phyloP scores from a whole-genome alignment of 2,797 vertebrate genomes.

The Anabacerthia variegaticeps region DNA sequence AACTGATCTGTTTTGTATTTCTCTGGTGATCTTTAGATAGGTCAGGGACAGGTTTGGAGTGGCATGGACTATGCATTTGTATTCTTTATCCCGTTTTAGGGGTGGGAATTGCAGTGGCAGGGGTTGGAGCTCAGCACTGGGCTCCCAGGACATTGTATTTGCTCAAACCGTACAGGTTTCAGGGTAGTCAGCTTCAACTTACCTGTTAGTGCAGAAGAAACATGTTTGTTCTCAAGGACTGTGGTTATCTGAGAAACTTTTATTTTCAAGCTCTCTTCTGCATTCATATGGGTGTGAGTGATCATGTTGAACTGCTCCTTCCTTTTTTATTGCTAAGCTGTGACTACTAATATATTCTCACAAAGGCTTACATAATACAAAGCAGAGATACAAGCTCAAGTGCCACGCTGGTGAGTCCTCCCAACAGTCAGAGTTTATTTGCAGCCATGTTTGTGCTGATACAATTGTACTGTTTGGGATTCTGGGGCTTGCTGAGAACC shows the following conservation, averaged over 20 bases:
- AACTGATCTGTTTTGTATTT: background rate
- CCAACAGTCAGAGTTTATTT: background rate
- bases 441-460: background rate
- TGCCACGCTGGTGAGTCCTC: background rate
- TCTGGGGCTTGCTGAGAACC: background rate
- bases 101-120: background rate
- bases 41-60: background rate
- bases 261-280: background rate
- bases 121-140: background rate
- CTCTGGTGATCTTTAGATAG: background rate
- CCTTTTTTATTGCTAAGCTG: background rate
- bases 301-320: background rate
- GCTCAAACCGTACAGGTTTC: background rate
- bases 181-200: background rate
- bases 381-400: background rate
- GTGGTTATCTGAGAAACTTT: background rate
- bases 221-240: background rate
- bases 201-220: background rate
- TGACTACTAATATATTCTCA: background rate
- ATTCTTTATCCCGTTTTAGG: background rate
- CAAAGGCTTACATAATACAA: background rate
- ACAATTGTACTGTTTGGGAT: background rate
- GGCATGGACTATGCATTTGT: background rate
- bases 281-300: rapidly evolving
- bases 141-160: background rate